Conservation (phyloP, 2,888 invertebrate species). For the Dorcus hopei region DNA sequence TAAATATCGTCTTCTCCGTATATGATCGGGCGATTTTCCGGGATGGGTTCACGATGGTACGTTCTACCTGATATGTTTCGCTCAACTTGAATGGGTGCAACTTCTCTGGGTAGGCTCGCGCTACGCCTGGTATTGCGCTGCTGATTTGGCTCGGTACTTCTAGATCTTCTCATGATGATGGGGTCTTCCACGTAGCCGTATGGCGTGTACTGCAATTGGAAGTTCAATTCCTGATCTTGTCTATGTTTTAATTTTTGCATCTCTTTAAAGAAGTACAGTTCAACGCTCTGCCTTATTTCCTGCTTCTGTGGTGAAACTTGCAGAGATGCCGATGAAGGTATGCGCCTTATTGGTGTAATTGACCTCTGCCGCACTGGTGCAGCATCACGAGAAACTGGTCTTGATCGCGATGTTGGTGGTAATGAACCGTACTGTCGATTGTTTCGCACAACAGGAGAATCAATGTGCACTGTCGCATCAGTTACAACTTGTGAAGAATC, state of each 20-base stretch:
- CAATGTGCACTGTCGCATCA: conserved; percentile 36
- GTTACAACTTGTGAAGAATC: conserved; percentile 28
- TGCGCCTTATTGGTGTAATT: conserved; percentile 22
- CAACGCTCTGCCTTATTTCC: conserved; percentile 58
- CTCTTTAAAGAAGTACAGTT: conserved; percentile 69
- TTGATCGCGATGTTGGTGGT: conserved; percentile 6
- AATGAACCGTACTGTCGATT: conserved; percentile 9
- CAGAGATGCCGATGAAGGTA: conserved; percentile 20
- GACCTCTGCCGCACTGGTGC: conserved; percentile 14
- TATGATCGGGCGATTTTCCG: conserved; percentile 22
- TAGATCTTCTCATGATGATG: conserved; percentile 42
- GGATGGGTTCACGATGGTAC: conserved; percentile 22
- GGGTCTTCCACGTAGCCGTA: conserved; percentile 42
- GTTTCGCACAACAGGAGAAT: conserved; percentile 16
- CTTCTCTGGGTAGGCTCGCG: conserved; percentile 45
- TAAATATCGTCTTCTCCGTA: conserved; percentile 14
- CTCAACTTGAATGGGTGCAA: conserved; percentile 4
- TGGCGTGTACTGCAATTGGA: conserved; percentile 36
- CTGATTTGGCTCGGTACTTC: conserved; percentile 50
- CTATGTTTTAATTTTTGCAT: conserved; percentile 61
- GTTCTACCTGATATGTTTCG: not conserved
- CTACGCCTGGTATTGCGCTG: conserved; percentile 45
- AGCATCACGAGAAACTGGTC: conserved; percentile 13
- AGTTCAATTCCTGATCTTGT: conserved; percentile 55
- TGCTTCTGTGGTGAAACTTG: conserved; percentile 50